Evolutionary conservation across 2,797 vertebrate genomes (phyloP), one percentile per base, ranked within the genome.

Genomic region (Sciurus vulgaris): DNA sequence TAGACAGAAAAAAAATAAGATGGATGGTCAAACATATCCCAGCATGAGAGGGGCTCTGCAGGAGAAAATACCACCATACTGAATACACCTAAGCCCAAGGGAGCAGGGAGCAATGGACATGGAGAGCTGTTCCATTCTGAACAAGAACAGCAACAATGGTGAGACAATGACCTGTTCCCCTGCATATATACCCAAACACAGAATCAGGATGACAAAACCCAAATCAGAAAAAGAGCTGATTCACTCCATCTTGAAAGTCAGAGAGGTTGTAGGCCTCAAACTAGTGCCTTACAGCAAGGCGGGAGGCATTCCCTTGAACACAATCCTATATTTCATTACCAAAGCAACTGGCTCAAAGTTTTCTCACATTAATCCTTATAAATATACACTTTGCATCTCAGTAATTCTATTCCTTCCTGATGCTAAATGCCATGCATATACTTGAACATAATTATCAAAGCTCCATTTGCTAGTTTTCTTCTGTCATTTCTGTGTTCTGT

Each of bases 11-110:
- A 67, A 93, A 94, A 77, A 81, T 87, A 2, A 92, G 49, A 77
- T 8, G 74, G 93, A 88, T 93, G 90, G 89, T 88, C 91, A 96
- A 95, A 15, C 74, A 77, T 35, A 91, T 88, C 95, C 97, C 96
- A 97, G 93, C 93, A 89, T 87, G 95, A 13, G 20, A 86, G 63
- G 90, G 88, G 77, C 97, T 97, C 97, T 97, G 11, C 5, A 59
- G 47, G 63, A 94, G 65, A 78, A 94, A 95, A 92, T 0, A 1
- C 5, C 26, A 11, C 77, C 70, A 18, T 28, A 35, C 77, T 67
- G 51, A 81, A 56, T 0, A 10, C 7, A 28, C 54, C 87, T n/a
- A 81, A 73, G 82, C 6, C 30, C 33, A 2, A 4, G 49, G 20
- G 22, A 73, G 18, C 4, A 15, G 13, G 20, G 8, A 10, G 51